Evolutionary conservation across 2,113 vertebrate species (phyloP), one percentile per base, ranked within the genome.

Genomic region (Oxygymnocypris stewartii): DNA sequence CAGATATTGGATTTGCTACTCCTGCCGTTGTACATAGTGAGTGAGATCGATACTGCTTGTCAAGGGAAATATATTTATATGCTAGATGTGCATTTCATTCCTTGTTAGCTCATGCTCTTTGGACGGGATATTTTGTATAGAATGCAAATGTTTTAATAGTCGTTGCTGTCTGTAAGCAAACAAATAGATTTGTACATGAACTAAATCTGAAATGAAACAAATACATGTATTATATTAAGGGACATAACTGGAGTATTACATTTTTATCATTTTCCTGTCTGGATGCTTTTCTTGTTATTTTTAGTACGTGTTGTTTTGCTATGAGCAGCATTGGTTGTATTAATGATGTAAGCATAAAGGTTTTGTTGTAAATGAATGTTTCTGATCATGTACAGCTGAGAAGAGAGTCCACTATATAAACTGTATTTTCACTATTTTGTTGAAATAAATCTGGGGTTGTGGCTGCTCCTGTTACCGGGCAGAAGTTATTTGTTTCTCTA

Each of bases 381-480:
- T 74, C 86, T 90, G 88, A 90, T 90, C 79, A 79, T 94, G 93
- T 94, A 94, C 90, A 93, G 90, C 89, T 89, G 85, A 88, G 85
- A 90, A 91, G 85, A 93, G 88, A 93, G 59, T 51, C 86, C 74
- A 92, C 82, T 93, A 90, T 89, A 93, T 90, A 92, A 89, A 90
- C 87, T 93, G 92, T 95, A 90, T 94, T 94, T 94, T 93, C 79
- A 93, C 90, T 94, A 95, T 93, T 94, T 94, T 93, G 91, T 93
- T 93, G 90, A 88, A 90, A 90, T 90, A 86, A 91, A 91, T 89
- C 83, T 47, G 13, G 91, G 89, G 90, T 93, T 86, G 89, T 91
- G 91, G 91, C 89, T 74, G 89, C 88, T 90, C 88, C 76, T 87
- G 78, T 91, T 71, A 80, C 6, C 7, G 85, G 91, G 89, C 89